phyloP scores from a whole-genome alignment of 2,113 vertebrate genomes.

The Periophthalmodon schlosseri region DNA sequence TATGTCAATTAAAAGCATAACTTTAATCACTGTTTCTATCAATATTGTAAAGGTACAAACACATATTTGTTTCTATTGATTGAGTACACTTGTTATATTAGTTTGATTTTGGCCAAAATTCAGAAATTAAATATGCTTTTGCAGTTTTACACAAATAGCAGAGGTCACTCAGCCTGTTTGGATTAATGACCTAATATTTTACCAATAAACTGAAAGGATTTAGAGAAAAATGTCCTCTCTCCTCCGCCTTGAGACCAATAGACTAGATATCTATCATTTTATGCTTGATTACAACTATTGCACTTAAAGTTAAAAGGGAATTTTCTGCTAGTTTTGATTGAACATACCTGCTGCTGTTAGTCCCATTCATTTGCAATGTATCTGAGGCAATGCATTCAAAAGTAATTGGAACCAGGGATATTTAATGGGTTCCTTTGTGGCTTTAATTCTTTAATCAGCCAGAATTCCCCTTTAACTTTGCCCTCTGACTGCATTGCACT shows the following conservation, averaged over 20 bases:
- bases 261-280: conserved; percentile 22
- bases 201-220: conserved; percentile 40
- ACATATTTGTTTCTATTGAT: background rate
- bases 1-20: too few species aligned
- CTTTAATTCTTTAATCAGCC: background rate
- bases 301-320: conserved; percentile 52
- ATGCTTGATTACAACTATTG: conserved; percentile 45
- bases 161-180: conserved; percentile 47
- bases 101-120: background rate
- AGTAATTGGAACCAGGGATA: background rate
- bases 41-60: background rate
- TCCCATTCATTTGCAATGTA: background rate
- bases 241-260: conserved; percentile 44
- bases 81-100: background rate
- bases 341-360: background rate
- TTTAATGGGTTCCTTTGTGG: background rate
- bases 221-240: conserved; percentile 45
- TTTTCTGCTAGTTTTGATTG: conserved; percentile 31
- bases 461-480: conserved; percentile 44
- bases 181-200: conserved; percentile 34
- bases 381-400: background rate
- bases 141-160: background rate
- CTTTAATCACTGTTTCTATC: too few species aligned
- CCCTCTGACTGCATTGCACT: conserved; percentile 54
- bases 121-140: background rate